Base-by-base conservation (phyloP, 2,113 vertebrate genomes). In the Promerops cafer region DNA sequence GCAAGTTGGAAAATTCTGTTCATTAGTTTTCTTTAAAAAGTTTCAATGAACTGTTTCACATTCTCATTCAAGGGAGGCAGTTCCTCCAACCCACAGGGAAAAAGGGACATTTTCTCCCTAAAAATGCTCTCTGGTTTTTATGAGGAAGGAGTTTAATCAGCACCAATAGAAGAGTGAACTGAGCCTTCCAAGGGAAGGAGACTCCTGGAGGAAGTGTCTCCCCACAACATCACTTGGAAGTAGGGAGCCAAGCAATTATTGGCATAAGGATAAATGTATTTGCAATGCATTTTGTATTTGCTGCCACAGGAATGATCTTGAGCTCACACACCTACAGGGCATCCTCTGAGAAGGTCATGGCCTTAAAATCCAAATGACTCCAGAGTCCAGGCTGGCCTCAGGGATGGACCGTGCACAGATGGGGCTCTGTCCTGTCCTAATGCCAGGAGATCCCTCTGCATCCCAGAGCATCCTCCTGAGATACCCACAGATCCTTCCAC, bases 1-100 rank as follows among this genome's bases (percentile, higher is more conserved):
- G 94, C 96, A 85, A 97, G 96, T 95, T 96, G 96, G 91, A 97
- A 97, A 96, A 95, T 94, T 87, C 96, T 96, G 88, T 88, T 96
- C 95, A 92, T 90, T 92, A 96, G 85, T 93, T 88, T 77, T 83
- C 90, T 94, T 88, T 54, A 24, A 37, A 81, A 95, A 96, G 72
- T 96, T 94, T 96, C 93, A 96, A 94, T 94, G 94, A 94, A 81
- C 83, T 86, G 44, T 76, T 94, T 91, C 80, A 59, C 68, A 63
- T 92, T 94, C 78, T 71, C 50, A 91, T 89, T 94, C 88, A 88
- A 96, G 72, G 21, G 50, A 96, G 72, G 30, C 20, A 17, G 63
- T 24, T 80, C 74, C 82, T 88, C 42, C 56, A 40, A 49, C 30
- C 50, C 44, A 37, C 69, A 28, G 50, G 56, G 85, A 17, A 68